These are phyloP conservation scores for Hyperoplus immaculatus DNA, from an alignment of 2,797 vertebrate genomes.

Conservation along the genomic window DNA sequence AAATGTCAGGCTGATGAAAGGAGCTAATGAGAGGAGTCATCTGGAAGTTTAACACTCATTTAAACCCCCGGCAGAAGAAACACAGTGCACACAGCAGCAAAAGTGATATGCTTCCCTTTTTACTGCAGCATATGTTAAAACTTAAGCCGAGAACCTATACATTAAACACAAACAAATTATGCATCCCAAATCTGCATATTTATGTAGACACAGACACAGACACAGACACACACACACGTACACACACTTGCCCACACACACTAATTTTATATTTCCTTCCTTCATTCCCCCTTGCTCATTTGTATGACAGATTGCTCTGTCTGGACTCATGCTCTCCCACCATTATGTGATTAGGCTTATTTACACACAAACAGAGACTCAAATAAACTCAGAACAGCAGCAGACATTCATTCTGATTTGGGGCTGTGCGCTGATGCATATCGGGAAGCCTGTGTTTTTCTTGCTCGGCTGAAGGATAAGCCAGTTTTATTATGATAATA, in stretches of 20 bases:
- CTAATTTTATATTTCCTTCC: constrained; percentile 45
- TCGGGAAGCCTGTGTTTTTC: constrained; percentile 26
- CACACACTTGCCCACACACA: not conserved
- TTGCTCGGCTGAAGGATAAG: not conserved
- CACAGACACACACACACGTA: constrained; percentile 1
- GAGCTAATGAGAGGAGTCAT: constrained; percentile 9
- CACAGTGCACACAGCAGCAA: not conserved
- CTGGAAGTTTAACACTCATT: not conserved
- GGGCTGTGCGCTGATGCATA: constrained; percentile 28
- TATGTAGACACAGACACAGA: too few species aligned
- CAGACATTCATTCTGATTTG: constrained; percentile 40
- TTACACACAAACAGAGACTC: constrained; percentile 38
- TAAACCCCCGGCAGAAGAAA: constrained; percentile 23
- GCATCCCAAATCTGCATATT: not conserved
- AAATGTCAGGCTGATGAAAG: constrained; percentile 1
- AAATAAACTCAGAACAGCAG: constrained; percentile 46
- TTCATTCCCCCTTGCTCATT: constrained; percentile 33
- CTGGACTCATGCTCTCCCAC: constrained; percentile 6
- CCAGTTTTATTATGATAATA: not conserved
- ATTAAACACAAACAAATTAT: not conserved
- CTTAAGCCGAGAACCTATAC: not conserved
- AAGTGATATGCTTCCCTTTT: constrained; percentile 2
- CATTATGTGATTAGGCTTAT: constrained; percentile 50
- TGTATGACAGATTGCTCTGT: constrained; percentile 18
- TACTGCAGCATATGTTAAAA: constrained; percentile 4